Base-by-base conservation (phyloP, 2,888 invertebrate species). In the Scelioninae gen. 1 region DNA sequence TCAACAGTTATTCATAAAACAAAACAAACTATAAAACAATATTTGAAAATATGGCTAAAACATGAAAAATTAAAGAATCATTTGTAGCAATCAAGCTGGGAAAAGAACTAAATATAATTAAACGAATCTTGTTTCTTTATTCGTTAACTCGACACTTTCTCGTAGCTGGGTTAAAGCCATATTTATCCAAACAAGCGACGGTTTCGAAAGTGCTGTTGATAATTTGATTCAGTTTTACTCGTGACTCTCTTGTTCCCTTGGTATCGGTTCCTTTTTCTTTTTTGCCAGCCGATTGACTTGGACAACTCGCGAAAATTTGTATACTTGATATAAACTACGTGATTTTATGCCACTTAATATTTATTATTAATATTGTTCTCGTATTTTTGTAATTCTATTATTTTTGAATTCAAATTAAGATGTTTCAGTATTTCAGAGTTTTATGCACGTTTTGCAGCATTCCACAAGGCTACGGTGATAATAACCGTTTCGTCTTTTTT, bases 151-250 rank as follows among this genome's bases (percentile, higher is more conserved):
- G 32, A 32, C 53, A 40, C 60, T 72, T 62, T 72, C 62, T 74
- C 55, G 40, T 38, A 31, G 23, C 38, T n/a, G 43, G 45, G 29
- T 29, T 40, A 55, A 55, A 62, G 63, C 62, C 62, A 66, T 69
- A 77, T 77, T 77, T 69, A 69, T 56, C 62, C 71, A 58, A 76
- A 66, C 66, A 49, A 60, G 58, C 53, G 62, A 63, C 47, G 34
- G 51, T 78, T 78, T 78, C 71, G 78, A 78, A 78, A 78, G 78
- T 71, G 63, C 45, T 63, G 68, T 68, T 55, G 58, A 78, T 78
- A 78, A 78, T 71, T 71, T 45, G 69, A 77, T 71, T 78, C 63
- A 53, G 40, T 60, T 58, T 76, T 29, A 43, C 40, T 74, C 9
- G 16, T 62, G n/a, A 31, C 13, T 65, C 51, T 58, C 63, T 76